Base-by-base conservation (phyloP, 2,113 vertebrate species). In the Ameiurus melas region DNA sequence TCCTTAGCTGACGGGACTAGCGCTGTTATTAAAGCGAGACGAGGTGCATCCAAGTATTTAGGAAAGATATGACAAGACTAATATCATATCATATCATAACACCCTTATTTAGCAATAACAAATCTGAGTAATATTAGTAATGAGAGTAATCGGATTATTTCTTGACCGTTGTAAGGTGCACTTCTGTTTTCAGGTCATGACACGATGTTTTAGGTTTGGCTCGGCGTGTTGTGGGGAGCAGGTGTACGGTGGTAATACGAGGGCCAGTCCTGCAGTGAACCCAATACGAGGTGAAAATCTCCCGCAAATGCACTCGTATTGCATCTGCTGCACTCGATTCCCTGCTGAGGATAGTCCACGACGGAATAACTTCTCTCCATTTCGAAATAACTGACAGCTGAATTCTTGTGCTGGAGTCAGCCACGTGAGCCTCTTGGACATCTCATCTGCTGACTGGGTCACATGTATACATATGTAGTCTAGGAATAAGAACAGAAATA, bases 181-280 rank as follows among this genome's bases (percentile, higher is more conserved):
- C 5, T 0, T 17, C 39, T 6, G 55, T 43, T 43, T 81, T 33
- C 53, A 57, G 55, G 43, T 79, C 27, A 86, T 8, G 10, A 13
- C 13, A 39, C 33, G 73, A 78, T 79, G 14, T 39, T 86, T 78
- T 30, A 20, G 17, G 43, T 79, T 53, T 1, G 22, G 36, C 36
- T 43, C n/a, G 13, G 13, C 7, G 60, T 68, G 60, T 16, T 33
- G 43, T 36, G n/a, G 30, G 87, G 57, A 78, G 82, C 81, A 77
- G 87, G 82, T 88, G 70, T 51, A 22, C 22, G n/a, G 20, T 5
- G 57, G 70, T 75, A 51, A 55, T 84, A 77, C 1, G 53, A 75
- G 47, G 87, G 87, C 82, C 81, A 88, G 27, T 75, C 55, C 70
- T 64, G 55, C 7, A 3, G 62, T 88, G 80, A 88, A 75, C 86